phyloP scores from a whole-genome alignment of 64 coral and sea anemone species.

The Cladopsammia gracilis region DNA sequence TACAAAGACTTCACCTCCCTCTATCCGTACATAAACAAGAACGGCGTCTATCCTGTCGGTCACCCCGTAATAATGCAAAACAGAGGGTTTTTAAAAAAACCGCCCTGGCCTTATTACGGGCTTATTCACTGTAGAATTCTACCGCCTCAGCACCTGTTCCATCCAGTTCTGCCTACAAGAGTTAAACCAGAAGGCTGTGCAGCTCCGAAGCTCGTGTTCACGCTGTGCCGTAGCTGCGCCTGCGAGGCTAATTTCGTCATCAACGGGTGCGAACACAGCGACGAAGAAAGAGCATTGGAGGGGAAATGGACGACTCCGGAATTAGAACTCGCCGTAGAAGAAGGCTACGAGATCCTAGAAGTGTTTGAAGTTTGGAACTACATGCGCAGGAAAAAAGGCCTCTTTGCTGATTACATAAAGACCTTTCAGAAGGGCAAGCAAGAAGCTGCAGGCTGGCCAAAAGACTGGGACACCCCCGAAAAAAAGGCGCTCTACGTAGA shows the following conservation, averaged over 20 bases:
- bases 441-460: not conserved
- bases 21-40: constrained; percentile 16
- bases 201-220: not conserved
- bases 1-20: not conserved
- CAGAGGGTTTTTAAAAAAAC: too few species aligned
- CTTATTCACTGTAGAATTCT: not conserved
- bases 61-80: not conserved
- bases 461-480: not conserved
- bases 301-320: not conserved
- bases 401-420: not conserved
- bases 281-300: not conserved
- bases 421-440: not conserved
- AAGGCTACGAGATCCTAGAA: not conserved
- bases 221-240: not conserved
- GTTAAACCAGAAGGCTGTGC: too few species aligned
- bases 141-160: not conserved
- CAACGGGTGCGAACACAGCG: not conserved
- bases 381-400: too few species aligned
- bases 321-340: not conserved
- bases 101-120: not conserved
- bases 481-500: not conserved
- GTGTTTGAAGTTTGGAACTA: not conserved
- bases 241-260: not conserved
- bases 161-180: not conserved
- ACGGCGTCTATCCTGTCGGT: not conserved